Evolutionary conservation across 2,113 vertebrate genomes (phyloP), one percentile per base, ranked within the genome.

Genomic region (Arvicanthis niloticus): DNA sequence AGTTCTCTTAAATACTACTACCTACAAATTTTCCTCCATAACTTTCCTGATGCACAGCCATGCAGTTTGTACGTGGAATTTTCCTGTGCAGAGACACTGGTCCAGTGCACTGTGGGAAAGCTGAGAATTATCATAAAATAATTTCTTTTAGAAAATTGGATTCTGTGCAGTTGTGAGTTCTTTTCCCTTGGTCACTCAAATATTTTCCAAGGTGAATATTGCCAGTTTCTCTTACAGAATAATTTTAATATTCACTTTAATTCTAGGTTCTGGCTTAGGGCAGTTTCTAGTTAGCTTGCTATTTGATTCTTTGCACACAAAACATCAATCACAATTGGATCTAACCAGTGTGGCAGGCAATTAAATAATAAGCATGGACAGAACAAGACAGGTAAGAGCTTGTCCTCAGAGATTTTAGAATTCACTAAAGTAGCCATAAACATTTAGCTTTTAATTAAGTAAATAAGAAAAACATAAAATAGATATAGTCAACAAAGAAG

Each of bases 101-200:
- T 8, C 62, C 65, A 29, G 11, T 70, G 37, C 9, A 48, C 4
- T 89, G 37, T 65, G 58, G 15, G 3, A 77, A 58, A 76, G 6
- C 11, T 78, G 48, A 87, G 80, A 96, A 94, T 37, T 84, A 68
- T 65, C 80, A 92, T 48, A 72, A 90, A 90, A 90, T 53, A 37
- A 10, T 77, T 81, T 91, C 42, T 48, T 75, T 93, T 82, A 88
- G 65, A 42, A 62, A 88, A 40, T 45, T 97, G 76, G 29, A 78
- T 94, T 45, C 58, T 45, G 40, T 65, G 34, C 34, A 45, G 40
- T 65, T 31, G 26, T 17, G 13, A 45, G 11, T 94, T 92, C 42
- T 73, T 31, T 84, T 94, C 88, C 88, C 60, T 31, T 21, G 65
- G 13, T 90, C 80, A 84, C 82, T 84, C 22, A 60, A 92, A 16